Conservation (phyloP, 53 echinoderm and acorn worm genomes). For the Holothuria leucospilota region DNA sequence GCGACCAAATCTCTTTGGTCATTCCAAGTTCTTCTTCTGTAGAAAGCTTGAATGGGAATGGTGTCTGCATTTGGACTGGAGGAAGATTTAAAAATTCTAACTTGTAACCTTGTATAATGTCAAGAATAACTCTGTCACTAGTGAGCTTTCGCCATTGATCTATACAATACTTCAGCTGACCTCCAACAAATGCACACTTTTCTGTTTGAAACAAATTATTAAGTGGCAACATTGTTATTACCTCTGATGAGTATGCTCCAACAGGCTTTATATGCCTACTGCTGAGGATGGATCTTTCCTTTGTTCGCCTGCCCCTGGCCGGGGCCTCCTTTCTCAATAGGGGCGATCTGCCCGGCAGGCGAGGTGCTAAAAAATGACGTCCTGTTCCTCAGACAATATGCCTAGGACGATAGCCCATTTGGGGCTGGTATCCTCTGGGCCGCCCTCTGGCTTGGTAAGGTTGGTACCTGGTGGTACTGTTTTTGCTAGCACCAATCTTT, state of each 20-base stretch:
- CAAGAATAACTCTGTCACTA: constrained; percentile 25
- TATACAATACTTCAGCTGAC: constrained; percentile 2
- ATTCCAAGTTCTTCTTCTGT: no score
- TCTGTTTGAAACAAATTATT: no score
- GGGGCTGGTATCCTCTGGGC: background rate
- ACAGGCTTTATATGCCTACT: background rate
- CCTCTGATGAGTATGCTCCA: background rate
- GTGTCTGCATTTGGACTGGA: no score
- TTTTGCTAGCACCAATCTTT: background rate
- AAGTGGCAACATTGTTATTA: background rate
- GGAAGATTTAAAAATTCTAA: no score
- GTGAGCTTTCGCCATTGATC: constrained; percentile 34
- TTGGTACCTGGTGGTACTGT: background rate
- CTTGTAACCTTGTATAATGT: no score
- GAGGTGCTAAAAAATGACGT: background rate
- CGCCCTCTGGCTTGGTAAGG: background rate
- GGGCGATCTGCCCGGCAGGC: constrained; percentile 3
- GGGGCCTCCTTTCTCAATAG: background rate
- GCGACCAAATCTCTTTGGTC: no score
- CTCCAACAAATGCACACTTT: constrained; percentile 25
- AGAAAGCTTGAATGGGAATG: no score
- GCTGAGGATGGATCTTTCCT: no score
- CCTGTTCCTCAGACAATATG: constrained; percentile 33
- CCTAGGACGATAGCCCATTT: background rate
- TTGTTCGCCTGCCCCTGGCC: constrained; percentile 33